A percentile compares a stretch with the other conserved stretches of the same genome.
phyloP scores from a whole-genome alignment of 1,140 invertebrate species.

The Lasioglossum albipes region DNA sequence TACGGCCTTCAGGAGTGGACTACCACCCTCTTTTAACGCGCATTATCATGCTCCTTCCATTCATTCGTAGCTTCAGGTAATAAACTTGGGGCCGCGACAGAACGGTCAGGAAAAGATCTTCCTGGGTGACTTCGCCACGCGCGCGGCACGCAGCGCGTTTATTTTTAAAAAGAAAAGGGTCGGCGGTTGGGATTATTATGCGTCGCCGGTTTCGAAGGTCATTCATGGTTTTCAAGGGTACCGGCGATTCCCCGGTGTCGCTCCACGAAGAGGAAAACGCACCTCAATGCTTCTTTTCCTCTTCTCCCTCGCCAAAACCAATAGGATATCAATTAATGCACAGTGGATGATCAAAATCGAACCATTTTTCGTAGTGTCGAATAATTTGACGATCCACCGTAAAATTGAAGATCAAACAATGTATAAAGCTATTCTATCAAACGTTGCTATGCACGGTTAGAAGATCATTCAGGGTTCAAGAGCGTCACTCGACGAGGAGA shows the following conservation, averaged over 20 bases:
- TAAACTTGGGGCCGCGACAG: slow-evolving; percentile 55
- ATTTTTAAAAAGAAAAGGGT: slow-evolving; percentile 47
- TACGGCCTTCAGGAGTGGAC: slow-evolving; percentile 46
- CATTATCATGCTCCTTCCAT: slow-evolving; percentile 70
- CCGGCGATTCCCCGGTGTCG: not conserved
- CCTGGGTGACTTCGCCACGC: slow-evolving; percentile 51
- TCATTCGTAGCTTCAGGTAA: slow-evolving; percentile 67
- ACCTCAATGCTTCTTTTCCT: too few relatives aligned
- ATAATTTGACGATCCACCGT: too few relatives aligned
- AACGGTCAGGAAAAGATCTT: slow-evolving; percentile 54
- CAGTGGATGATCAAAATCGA: too few relatives aligned
- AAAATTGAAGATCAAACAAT: too few relatives aligned
- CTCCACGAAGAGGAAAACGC: too few relatives aligned
- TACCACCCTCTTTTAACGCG: slow-evolving; percentile 67
- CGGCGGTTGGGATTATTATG: slow-evolving; percentile 50
- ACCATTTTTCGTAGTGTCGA: too few relatives aligned
- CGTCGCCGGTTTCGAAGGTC: slow-evolving; percentile 26
- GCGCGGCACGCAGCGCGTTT: slow-evolving; percentile 25
- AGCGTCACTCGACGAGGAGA: too few relatives aligned
- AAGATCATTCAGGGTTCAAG: too few relatives aligned
- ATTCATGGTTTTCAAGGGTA: slow-evolving; percentile 22
- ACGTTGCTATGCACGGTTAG: too few relatives aligned
- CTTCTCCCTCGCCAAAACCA: too few relatives aligned
- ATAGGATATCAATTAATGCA: too few relatives aligned
- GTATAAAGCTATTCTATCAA: too few relatives aligned